Evolutionary conservation across 2,888 invertebrate genomes (phyloP), one percentile per base, ranked within the genome.

Genomic region (Hirudinaria manillensis): DNA sequence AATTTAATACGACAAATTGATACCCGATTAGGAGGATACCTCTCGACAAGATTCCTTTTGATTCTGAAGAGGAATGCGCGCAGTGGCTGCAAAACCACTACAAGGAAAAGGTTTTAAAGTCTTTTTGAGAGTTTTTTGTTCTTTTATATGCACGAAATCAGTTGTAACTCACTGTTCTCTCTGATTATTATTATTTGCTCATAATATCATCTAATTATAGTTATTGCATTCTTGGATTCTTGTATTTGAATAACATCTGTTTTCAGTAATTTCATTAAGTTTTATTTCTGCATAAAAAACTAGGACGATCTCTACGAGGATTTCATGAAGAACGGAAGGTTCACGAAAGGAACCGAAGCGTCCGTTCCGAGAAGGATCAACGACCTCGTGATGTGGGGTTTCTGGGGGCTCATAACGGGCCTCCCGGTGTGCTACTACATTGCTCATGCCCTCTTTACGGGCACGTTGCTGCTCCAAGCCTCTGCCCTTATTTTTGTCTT

Each of bases 1-100:
- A 10, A 36, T 29, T n/a, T 51, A 51, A 19, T 13, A 36, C 0
- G 19, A 13, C 45, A 19, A 24, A 36, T n/a, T 51, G n/a, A 27
- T 27, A 13, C 19, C 10, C 21, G 2, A 10, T 24, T 24, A 76
- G 81, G 82, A 89, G 96, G 82, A 91, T 94, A 83, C 91, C 92
- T 0, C 87, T 95, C 67, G 90, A 91, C 70, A 88, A 89, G 72
- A 89, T 96, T 45, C 95, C 95, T 0, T 89, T 89, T 68, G 90
- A 89, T 74, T 80, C 82, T 45, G 92, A 92, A 79, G 90, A 89
- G 78, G 89, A 87, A 72, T 91, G 92, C 75, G 89, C 92, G 6
- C 88, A 89, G 77, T 96, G 93, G 91, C 86, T 97, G 77, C 91
- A 93, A 80, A 88, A 92, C 74, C 87, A 92, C 53, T 97, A 92